Conservation (phyloP, 2,113 vertebrate species). For the Pseudorhombus dupliciocellatus region DNA sequence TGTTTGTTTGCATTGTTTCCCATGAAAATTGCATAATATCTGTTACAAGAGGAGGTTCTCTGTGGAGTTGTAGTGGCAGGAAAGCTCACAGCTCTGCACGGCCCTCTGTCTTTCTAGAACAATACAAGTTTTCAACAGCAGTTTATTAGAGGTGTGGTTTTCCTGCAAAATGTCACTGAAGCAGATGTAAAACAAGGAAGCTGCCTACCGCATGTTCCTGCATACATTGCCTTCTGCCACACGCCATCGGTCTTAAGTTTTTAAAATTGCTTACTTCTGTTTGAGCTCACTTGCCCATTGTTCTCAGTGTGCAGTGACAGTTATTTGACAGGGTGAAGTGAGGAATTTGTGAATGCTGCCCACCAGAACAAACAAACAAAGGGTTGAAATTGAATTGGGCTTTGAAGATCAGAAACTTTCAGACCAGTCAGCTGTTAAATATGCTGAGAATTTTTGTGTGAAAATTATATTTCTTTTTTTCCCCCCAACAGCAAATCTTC, state of each 20-base stretch:
- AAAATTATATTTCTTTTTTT: slow-evolving; percentile 21
- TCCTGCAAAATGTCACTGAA: slow-evolving; percentile 2
- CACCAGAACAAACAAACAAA: neutral
- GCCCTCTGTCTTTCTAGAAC: neutral
- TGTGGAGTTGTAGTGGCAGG: neutral
- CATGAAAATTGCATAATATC: neutral
- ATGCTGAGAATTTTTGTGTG: slow-evolving; percentile 13
- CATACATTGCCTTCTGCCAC: neutral
- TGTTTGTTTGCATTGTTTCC: neutral
- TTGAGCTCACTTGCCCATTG: neutral
- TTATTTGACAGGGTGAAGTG: neutral
- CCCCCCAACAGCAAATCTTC: slow-evolving; percentile 52
- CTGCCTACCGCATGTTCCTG: neutral
- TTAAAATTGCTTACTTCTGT: neutral
- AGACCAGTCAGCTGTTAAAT: slow-evolving; percentile 2
- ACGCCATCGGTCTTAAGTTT: neutral
- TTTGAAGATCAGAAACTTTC: neutral
- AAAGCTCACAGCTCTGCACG: neutral
- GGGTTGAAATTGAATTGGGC: neutral
- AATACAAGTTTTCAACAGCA: neutral
- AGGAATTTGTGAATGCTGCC: neutral
- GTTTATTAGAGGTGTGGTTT: neutral
- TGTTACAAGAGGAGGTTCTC: neutral
- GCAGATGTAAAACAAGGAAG: neutral
- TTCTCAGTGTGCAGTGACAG: neutral